Conservation (phyloP, 2,888 invertebrate species). For the Myathropa florea region DNA sequence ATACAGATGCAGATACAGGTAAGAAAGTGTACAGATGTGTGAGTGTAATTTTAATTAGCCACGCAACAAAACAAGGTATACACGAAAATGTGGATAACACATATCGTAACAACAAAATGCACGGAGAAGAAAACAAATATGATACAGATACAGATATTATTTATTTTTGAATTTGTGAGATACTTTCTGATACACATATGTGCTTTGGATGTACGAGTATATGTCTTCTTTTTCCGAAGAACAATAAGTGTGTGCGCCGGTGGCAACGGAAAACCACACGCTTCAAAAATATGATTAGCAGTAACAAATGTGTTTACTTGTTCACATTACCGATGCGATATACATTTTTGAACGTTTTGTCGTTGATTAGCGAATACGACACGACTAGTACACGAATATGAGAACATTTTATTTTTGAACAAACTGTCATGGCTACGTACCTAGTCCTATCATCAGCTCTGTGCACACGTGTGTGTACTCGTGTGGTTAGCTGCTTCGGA, state of each 20-base stretch:
- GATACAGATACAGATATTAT: constrained; percentile 30
- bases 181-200: background rate
- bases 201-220: no score
- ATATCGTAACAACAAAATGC: constrained; percentile 16
- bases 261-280: background rate
- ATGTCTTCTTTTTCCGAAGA: no score
- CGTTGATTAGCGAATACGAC: constrained; percentile 25
- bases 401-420: background rate
- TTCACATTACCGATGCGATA: constrained; percentile 21
- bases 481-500: background rate
- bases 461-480: background rate
- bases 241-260: no score
- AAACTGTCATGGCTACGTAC: constrained; percentile 30
- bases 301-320: constrained; percentile 26
- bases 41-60: constrained; percentile 19
- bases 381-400: constrained; percentile 12
- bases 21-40: background rate
- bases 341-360: constrained; percentile 1
- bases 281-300: constrained; percentile 36
- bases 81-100: constrained; percentile 29
- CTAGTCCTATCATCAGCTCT: constrained; percentile 9
- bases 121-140: constrained; percentile 25
- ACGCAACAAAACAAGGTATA: constrained; percentile 15
- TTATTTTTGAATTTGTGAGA: constrained; percentile 35
- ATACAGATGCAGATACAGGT: background rate